Percentiles rank a stretch among this genome's conserved stretches.
Conservation (phyloP, 2,888 invertebrate genomes). For the Apantesis nais region DNA sequence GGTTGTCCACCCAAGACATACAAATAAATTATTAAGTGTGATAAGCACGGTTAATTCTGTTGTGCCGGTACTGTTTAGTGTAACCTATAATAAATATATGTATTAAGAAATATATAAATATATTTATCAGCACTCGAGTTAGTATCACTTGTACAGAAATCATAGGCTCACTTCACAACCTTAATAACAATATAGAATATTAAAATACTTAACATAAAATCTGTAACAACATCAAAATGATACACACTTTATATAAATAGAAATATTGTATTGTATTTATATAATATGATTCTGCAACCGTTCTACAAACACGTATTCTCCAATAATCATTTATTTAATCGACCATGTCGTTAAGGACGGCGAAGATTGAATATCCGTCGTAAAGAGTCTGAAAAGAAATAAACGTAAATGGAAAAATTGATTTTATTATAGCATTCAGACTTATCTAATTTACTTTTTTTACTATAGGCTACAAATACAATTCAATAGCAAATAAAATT, state of each 20-base stretch:
- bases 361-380: constrained; percentile 76
- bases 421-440: neutral
- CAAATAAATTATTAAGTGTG: neutral
- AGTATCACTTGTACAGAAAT: neutral
- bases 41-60: neutral
- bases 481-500: neutral
- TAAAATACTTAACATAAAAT: neutral
- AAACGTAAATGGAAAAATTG: constrained; percentile 10
- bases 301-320: neutral
- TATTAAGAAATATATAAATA: too few relatives aligned
- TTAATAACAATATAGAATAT: neutral
- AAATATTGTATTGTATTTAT: neutral
- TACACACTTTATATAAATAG: neutral
- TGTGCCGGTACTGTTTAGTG: neutral
- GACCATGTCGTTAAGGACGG: constrained; percentile 72
- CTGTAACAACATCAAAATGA: neutral
- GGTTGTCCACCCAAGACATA: neutral
- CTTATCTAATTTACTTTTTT: neutral
- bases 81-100: neutral
- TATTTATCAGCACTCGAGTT: neutral
- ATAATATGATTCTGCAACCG: neutral
- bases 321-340: constrained; percentile 48
- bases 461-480: neutral
- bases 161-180: neutral
- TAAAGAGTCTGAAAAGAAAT: constrained; percentile 69